Evolutionary conservation across 1,140 invertebrate species (phyloP), one percentile per base, ranked within the genome.

Genomic region (Orchestia grillus): DNA sequence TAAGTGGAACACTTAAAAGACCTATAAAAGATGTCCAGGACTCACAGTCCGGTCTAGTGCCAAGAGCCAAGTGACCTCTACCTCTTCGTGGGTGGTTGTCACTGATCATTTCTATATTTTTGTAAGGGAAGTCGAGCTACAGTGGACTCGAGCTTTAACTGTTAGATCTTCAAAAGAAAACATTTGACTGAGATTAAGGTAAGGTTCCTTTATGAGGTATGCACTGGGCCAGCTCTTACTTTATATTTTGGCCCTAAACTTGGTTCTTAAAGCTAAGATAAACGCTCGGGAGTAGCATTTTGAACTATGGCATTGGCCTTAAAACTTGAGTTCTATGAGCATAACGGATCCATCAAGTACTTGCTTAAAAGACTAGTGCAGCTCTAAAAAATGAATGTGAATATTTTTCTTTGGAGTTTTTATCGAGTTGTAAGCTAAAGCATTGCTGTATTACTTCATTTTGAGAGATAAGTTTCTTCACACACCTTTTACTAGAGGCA

Each of bases 21-120:
- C 92, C 92, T 94, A 94, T 94, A 94, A 94, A 94, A 94, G 44
- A 94, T 94, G 92, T 44, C 92, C 92, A 47, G 44, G 92, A n/a
- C 92, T 94, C 44, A 45, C 40, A 94, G 44, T 47, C 41, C 41
- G 44, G 92, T 94, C 92, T 44, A 45, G 43, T 45, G 92, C 92
- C 40, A 45, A 94, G 92, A 94, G 44, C 92, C 44, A 44, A 90
- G 92, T 94, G 92, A 94, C 92, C 92, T 94, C 43, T 16, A 94
- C 92, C 92, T 94, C 92, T 94, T 94, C 92, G 92, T 94, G 92
- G 92, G 92, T 94, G 92, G 92, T 47, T 45, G 92, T 94, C 92
- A 45, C 92, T 45, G 92, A 94, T 94, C 92, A 94, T 94, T 94
- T 94, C 92, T 47, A 94, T 94, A 94, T 94, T 94, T 94, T 45